phyloP scores from a whole-genome alignment of 2,113 vertebrate species.

The Sardina pilchardus region DNA sequence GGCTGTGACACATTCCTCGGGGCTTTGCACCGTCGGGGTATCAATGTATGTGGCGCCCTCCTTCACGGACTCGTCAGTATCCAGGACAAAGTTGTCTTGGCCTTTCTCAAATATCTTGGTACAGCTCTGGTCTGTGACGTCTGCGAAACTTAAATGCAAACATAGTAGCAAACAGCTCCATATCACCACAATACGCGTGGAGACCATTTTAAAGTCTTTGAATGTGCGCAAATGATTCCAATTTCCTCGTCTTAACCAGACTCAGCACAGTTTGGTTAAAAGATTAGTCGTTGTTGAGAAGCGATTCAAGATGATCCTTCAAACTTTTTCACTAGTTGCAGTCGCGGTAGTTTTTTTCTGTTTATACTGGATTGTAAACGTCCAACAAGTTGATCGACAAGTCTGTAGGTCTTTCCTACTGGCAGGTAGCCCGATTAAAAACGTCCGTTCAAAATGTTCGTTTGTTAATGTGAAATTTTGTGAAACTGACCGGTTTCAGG shows the following conservation, averaged over 20 bases:
- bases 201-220: not conserved
- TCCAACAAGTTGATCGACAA: not conserved
- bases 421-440: not conserved
- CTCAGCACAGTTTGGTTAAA: not conserved
- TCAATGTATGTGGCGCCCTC: conserved; percentile 79
- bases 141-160: not conserved
- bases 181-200: not conserved
- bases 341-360: not conserved
- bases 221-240: not conserved
- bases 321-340: not conserved
- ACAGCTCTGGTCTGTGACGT: conserved; percentile 27
- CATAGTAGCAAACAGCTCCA: not conserved
- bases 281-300: not conserved
- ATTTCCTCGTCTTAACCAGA: not conserved
- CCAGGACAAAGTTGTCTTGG: conserved; percentile 75
- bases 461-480: not conserved
- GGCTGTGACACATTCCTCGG: conserved; percentile 71
- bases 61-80: conserved; percentile 77
- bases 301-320: not conserved
- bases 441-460: not conserved
- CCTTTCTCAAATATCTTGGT: conserved; percentile 62
- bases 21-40: conserved; percentile 53
- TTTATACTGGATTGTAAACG: not conserved
- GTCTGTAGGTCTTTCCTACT: not conserved
- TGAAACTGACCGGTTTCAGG: not conserved